phyloP scores from a whole-genome alignment of 2,113 vertebrate genomes.

The Stictonetta naevosa region DNA sequence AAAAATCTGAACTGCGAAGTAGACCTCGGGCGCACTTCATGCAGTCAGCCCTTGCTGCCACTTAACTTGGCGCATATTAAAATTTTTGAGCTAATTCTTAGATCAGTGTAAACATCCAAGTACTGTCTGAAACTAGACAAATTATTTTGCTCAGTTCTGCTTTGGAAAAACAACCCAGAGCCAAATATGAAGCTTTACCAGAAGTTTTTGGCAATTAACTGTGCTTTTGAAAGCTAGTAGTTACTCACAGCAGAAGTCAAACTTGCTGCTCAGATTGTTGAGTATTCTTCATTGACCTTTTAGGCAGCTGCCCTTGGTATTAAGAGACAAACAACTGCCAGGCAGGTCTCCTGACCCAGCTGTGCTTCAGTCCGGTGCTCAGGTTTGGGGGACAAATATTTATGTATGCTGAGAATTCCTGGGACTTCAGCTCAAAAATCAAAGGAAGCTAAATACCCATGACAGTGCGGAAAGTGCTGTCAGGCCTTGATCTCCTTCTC shows the following conservation, averaged over 20 bases:
- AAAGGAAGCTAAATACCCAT: neutral
- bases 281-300: neutral
- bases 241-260: neutral
- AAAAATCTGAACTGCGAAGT: neutral
- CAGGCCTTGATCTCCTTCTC: neutral
- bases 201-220: neutral
- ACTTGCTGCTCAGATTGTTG: neutral
- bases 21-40: neutral
- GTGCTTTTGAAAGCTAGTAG: neutral
- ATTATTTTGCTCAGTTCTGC: neutral
- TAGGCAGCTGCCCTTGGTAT: neutral
- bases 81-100: neutral
- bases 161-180: neutral
- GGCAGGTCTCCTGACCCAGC: neutral
- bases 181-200: neutral
- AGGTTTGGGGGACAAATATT: neutral
- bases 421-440: neutral
- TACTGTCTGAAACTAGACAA: neutral
- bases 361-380: neutral
- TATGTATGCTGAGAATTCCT: neutral
- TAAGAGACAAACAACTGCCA: neutral
- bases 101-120: neutral
- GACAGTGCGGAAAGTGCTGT: neutral
- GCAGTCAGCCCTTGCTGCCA: neutral
- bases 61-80: neutral